Percentiles rank a stretch among this genome's conserved stretches.
Conservation (phyloP, 1,140 invertebrate genomes). For the Bombus ignitus region DNA sequence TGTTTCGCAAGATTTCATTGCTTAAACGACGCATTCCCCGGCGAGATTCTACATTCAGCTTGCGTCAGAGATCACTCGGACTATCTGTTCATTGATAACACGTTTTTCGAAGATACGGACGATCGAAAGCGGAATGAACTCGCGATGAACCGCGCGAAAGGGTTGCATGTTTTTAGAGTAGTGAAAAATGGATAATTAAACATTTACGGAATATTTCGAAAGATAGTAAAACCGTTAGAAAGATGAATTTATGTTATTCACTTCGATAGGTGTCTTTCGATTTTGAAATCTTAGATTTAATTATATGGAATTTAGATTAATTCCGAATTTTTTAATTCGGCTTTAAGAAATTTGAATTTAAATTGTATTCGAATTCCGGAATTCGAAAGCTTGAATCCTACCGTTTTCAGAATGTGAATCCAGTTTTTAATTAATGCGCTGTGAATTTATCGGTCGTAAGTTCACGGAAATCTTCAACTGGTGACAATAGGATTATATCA, state of each 20-base stretch:
- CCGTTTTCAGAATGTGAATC: no score
- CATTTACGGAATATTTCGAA: not conserved
- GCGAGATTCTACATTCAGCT: conserved; percentile 25
- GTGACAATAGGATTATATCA: not conserved
- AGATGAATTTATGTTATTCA: not conserved
- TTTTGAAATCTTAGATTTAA: not conserved
- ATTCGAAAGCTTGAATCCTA: not conserved
- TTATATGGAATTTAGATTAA: not conserved
- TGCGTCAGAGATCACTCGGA: conserved; percentile 32
- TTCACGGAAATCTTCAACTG: not conserved
- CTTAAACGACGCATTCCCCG: conserved; percentile 13
- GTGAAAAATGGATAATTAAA: not conserved
- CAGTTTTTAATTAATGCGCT: no score
- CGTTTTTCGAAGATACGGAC: not conserved
- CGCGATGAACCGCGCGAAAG: not conserved
- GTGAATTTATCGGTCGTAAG: no score
- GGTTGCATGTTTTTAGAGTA: not conserved
- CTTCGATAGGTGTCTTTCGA: not conserved
- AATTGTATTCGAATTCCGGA: not conserved
- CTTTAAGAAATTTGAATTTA: not conserved
- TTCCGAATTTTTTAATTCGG: not conserved
- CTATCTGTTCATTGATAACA: conserved; percentile 15
- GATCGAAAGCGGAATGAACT: not conserved
- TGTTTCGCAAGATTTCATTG: conserved; percentile 48
- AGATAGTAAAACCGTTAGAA: no score